Percentiles rank a stretch among this genome's conserved stretches.
These are phyloP conservation scores for Gavialis gangeticus DNA, from an alignment of 2,113 vertebrate species.

Conservation along the genomic window DNA sequence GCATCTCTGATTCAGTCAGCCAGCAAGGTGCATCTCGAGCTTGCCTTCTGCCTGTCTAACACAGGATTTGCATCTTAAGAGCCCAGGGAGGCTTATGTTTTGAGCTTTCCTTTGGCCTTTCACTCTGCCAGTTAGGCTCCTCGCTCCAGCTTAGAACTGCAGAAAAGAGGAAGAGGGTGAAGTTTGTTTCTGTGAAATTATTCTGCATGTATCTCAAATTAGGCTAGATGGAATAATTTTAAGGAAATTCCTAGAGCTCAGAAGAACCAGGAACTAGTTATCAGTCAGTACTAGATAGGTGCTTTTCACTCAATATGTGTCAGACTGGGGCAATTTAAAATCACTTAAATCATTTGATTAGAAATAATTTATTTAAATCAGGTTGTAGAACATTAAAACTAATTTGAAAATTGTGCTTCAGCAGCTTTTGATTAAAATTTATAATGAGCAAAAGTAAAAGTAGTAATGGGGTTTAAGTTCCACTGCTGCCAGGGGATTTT, in stretches of 20 bases:
- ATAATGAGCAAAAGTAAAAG: background rate
- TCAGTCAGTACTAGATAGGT: background rate
- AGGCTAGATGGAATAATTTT: conserved; percentile 4
- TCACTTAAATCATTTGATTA: background rate
- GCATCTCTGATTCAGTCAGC: no score
- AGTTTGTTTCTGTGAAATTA: conserved; percentile 20
- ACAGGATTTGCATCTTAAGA: background rate
- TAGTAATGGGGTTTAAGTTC: background rate
- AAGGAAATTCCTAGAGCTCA: background rate
- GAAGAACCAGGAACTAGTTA: conserved; percentile 12
- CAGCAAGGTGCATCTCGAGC: no score
- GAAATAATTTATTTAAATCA: background rate
- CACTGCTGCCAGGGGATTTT: no score
- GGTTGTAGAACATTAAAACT: background rate
- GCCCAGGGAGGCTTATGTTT: background rate
- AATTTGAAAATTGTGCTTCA: background rate
- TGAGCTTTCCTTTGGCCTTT: background rate
- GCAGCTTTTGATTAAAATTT: background rate
- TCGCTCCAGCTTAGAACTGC: conserved; percentile 9
- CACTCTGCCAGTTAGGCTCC: background rate
- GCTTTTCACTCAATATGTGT: background rate
- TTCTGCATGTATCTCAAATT: background rate
- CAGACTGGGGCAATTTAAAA: background rate
- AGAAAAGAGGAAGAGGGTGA: conserved; percentile 11
- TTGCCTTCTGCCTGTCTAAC: no score